A percentile compares a stretch with the other conserved stretches of the same genome.
Evolutionary conservation across 2,797 vertebrate species (phyloP).

Genomic region (Gobio occitaniae): DNA sequence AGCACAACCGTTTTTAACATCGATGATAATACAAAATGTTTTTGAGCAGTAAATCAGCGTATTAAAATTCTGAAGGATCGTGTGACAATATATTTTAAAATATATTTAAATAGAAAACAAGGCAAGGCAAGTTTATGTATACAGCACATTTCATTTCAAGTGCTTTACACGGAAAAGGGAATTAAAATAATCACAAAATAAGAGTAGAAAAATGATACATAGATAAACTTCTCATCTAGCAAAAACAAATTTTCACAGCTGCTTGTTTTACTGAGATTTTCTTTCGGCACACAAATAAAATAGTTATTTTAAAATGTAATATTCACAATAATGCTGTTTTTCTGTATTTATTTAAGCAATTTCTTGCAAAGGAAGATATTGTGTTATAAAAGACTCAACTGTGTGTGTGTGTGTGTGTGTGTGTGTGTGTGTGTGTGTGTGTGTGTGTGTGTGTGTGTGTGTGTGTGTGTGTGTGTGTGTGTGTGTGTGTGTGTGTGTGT

Average conservation of each 20-base stretch:
- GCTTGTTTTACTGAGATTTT: too few relatives aligned
- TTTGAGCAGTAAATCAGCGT: not conserved
- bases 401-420: not conserved
- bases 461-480: not conserved
- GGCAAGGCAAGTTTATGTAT: too few relatives aligned
- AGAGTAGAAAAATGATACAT: too few relatives aligned
- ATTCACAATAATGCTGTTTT: not conserved
- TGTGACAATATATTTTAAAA: not conserved
- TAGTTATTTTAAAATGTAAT: not conserved
- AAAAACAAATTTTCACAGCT: too few relatives aligned
- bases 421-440: not conserved
- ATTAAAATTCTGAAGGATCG: not conserved
- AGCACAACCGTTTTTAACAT: not conserved
- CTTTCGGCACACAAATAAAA: too few relatives aligned
- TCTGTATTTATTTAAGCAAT: not conserved
- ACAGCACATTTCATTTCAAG: too few relatives aligned
- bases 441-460: too few relatives aligned
- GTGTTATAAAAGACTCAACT: not conserved
- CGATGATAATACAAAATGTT: too few relatives aligned
- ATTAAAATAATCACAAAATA: too few relatives aligned
- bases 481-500: not conserved
- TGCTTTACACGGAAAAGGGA: too few relatives aligned
- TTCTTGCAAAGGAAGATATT: not conserved
- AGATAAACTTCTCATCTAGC: too few relatives aligned
- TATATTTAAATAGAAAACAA: not conserved